Base-by-base conservation (phyloP, 2,888 invertebrate genomes). In the Apeira syringaria region DNA sequence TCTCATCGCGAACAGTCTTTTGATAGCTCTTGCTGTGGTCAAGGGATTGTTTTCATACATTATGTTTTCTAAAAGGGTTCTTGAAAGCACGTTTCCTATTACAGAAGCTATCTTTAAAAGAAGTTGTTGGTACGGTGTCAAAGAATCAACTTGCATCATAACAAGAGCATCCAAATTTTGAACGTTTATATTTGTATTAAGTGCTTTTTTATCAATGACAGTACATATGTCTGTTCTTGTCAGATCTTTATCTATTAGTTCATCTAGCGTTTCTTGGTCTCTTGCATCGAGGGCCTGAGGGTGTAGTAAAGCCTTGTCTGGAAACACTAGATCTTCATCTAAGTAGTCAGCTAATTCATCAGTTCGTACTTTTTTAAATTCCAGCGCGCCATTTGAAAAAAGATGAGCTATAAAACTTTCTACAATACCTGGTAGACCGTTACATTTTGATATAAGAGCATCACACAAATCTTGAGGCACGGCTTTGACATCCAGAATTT, bases 41-140 rank as follows among this genome's bases (percentile, higher is more conserved):
- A 83, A 37, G 24, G 74, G 59, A 41, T 89, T 79, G 31, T 91
- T 89, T 67, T 92, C 89, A 46, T 89, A 86, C 82, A 92, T 85
- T 12, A 92, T 84, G 34, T 74, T 85, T 58, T 91, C 87, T 42
- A 93, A 65, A 18, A 91, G 80, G 11, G 80, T 79, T 49, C 92
- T 78, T 7, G 89, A 85, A 42, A 93, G 82, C 3, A 89, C 68
- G 25, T 84, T 79, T 0, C 93, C 93, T 20, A 93, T 76, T 0
- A 92, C 90, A 0, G 93, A 88, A 4, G 91, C 91, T 41, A 91
- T 92, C 71, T 92, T 93, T 7, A 93, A 68, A 29, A 93, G 72
- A 37, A 91, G 67, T 57, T 93, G 92, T 62, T 93, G 92, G 61
- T 91, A 92, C 0, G 91, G 87, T 3, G 90, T 91, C 29, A 92